Conservation (phyloP, 2,797 vertebrate genomes). For the Trematomus bernacchii region DNA sequence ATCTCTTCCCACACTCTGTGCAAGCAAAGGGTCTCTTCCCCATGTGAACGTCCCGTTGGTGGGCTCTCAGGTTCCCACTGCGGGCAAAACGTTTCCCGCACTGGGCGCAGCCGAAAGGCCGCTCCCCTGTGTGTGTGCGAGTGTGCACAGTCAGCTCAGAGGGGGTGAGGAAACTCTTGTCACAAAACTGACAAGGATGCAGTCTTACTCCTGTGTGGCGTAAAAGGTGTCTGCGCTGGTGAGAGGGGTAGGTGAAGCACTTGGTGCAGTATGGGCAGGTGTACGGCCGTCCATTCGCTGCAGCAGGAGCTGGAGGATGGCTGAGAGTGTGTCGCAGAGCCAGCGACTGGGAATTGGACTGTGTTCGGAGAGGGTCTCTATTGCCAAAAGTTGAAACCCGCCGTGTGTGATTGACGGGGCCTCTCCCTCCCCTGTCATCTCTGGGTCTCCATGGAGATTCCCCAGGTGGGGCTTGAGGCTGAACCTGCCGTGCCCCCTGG, state of each 20-base stretch:
- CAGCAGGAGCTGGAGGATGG: conserved; percentile 54
- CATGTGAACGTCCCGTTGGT: conserved; percentile 85
- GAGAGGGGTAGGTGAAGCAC: conserved; percentile 83
- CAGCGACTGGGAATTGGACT: conserved; percentile 71
- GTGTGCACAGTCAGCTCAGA: conserved; percentile 84
- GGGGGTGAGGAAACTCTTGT: conserved; percentile 84
- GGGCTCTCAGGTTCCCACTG: conserved; percentile 82
- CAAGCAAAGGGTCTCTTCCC: conserved; percentile 84
- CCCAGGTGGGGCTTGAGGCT: conserved; percentile 43
- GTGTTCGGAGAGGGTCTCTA: conserved; percentile 73
- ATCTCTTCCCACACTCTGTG: conserved; percentile 82
- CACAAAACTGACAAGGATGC: conserved; percentile 82
- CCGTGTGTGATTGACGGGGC: conserved; percentile 46
- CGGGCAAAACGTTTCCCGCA: conserved; percentile 84
- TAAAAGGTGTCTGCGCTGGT: conserved; percentile 82
- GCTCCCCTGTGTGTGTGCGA: conserved; percentile 82
- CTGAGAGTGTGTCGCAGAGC: conserved; percentile 58
- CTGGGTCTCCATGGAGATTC: conserved; percentile 67
- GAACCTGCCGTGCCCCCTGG: conserved; percentile 50
- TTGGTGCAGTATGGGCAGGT: conserved; percentile 83
- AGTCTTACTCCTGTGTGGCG: conserved; percentile 83
- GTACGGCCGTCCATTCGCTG: conserved; percentile 76
- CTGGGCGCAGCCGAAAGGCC: conserved; percentile 81
- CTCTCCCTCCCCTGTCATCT: conserved; percentile 64
- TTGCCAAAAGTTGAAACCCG: conserved; percentile 54